These are phyloP conservation scores for Nephrotoma appendiculata DNA, from an alignment of 2,888 invertebrate species.

Conservation along the genomic window DNA sequence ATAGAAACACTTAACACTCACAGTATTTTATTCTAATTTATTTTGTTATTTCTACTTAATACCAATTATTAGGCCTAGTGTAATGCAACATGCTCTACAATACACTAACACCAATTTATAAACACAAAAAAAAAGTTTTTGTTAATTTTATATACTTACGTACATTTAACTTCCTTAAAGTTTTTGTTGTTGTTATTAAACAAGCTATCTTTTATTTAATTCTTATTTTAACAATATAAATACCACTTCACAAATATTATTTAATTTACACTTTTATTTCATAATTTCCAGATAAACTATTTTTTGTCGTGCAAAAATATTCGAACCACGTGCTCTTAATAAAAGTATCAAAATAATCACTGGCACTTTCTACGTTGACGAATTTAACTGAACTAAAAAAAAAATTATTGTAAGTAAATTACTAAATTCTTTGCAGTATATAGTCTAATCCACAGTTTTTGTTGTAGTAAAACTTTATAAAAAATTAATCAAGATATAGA, in stretches of 20 bases:
- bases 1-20: no score
- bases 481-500: background rate
- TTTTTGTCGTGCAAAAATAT: background rate
- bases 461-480: background rate
- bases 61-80: background rate
- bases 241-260: background rate
- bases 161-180: background rate
- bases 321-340: background rate
- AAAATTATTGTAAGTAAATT: no score
- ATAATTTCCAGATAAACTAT: background rate
- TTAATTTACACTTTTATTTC: background rate
- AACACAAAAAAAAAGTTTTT: background rate
- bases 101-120: background rate
- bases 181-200: background rate
- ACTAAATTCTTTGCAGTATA: background rate
- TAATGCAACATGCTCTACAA: background rate
- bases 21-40: no score
- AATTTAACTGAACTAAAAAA: background rate
- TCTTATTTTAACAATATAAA: background rate
- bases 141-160: background rate
- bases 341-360: background rate
- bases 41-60: background rate
- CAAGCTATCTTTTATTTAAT: background rate
- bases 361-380: background rate
- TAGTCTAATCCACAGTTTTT: background rate